Evolutionary conservation across 2,113 vertebrate species (phyloP).

Genomic region (Arothron firmamentum): DNA sequence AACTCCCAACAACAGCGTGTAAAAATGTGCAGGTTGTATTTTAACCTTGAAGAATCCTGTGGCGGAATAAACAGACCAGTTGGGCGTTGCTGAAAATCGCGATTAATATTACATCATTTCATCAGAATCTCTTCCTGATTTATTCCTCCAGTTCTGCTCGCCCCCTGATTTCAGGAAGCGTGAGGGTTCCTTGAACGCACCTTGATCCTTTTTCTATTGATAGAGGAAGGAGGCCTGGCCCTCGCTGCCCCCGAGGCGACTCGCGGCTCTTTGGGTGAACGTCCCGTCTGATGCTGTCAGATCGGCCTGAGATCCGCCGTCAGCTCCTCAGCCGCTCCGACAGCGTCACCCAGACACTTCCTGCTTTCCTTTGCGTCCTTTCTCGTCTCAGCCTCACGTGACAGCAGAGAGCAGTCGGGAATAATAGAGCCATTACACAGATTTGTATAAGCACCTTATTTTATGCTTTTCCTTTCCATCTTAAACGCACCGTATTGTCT

Average conservation of each 20-base stretch:
- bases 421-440: background rate
- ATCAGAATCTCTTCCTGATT: background rate
- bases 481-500: background rate
- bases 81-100: no score
- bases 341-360: conserved; percentile 29
- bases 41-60: no score
- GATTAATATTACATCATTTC: background rate
- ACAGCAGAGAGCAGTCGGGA: conserved; percentile 11
- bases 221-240: conserved; percentile 29
- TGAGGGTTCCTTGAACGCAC: background rate
- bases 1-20: no score
- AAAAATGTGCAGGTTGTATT: no score
- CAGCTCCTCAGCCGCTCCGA: conserved; percentile 50
- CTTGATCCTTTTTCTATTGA: background rate
- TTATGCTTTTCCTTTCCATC: background rate
- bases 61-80: background rate
- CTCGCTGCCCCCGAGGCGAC: conserved; percentile 49
- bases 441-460: background rate
- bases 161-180: background rate
- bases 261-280: conserved; percentile 59
- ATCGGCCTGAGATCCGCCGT: conserved; percentile 60
- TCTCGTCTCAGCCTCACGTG: conserved; percentile 12
- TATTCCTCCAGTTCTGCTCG: background rate
- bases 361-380: conserved; percentile 12
- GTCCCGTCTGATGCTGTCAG: conserved; percentile 73